Base-by-base conservation (phyloP, 2,797 vertebrate genomes). In the Leptoclinus maculatus region DNA sequence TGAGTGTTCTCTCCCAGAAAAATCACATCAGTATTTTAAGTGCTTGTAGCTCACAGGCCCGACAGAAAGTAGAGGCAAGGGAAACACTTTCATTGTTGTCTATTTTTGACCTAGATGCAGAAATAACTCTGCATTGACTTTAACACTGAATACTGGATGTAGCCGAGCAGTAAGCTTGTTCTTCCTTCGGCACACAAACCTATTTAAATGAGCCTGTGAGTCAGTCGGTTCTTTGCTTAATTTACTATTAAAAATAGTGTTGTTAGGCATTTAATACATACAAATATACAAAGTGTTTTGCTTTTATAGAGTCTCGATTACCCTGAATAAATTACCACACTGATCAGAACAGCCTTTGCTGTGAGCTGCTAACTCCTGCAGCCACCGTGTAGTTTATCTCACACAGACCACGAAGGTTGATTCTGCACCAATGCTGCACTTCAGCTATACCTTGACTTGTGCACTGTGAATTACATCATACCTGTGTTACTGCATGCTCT, bases 91-190 rank as follows among this genome's bases (percentile, higher is more conserved):
- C 80, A 84, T 90, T 87, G 82, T 85, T 90, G 80, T 92, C 89
- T 91, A 86, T 92, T 89, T 90, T 87, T 92, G 88, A 93, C 92
- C 92, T 78, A 91, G 87, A 90, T 93, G 84, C 79, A 92, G 84
- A 92, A 89, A 93, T 86, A 90, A 89, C 82, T 83, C 76, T 25
- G 86, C 74, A 83, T 81, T 78, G 57, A 88, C 83, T 93, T 79
- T 60, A 71, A 73, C 74, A 71, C 67, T 78, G 83, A 84, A 87
- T 83, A 63, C 69, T 79, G 56, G 65, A 76, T 71, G 70, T n/a
- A 86, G 77, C 68, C 4, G 1, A 76, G 76, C 67, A 83, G 77
- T 82, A 85, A 77, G 62, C 47, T 74, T 56, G 73, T 79, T 82
- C 79, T 60, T 83, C 36, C 58, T 71, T 80, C 13, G 14, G 75